Evolutionary conservation across 1,140 invertebrate species (phyloP).

Genomic region (Apis cerana): DNA sequence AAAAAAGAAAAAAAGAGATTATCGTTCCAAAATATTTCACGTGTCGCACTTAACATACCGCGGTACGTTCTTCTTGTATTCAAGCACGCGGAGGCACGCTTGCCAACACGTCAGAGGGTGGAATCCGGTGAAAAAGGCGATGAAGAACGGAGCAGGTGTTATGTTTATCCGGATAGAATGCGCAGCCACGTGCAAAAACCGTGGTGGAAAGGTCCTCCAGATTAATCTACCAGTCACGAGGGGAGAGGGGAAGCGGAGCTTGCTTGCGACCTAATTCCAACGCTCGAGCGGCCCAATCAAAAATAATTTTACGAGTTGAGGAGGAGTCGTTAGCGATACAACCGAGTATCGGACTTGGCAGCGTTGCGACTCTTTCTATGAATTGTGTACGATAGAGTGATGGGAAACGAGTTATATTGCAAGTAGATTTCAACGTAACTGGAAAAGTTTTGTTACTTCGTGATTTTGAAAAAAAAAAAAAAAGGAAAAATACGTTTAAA

Average conservation of each 20-base stretch:
- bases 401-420: too few species aligned
- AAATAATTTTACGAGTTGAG: slow-evolving; percentile 30
- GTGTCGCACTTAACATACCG: not conserved
- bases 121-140: not conserved
- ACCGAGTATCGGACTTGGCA: not conserved
- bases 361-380: not conserved
- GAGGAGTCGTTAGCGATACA: slow-evolving; percentile 3
- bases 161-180: not conserved
- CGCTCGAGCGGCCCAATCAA: slow-evolving; percentile 16
- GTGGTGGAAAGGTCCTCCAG: not conserved
- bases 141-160: not conserved
- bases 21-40: too few species aligned
- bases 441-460: too few species aligned
- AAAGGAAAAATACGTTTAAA: too few species aligned
- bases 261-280: slow-evolving; percentile 12
- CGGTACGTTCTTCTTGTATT: not conserved
- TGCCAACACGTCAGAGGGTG: not conserved
- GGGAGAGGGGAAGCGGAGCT: not conserved
- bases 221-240: slow-evolving; percentile 17
- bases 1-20: too few species aligned
- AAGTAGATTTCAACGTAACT: too few species aligned
- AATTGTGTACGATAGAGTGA: not conserved
- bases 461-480: too few species aligned
- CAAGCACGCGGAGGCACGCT: not conserved
- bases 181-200: slow-evolving; percentile 15